Base-by-base conservation (phyloP, 2,888 invertebrate species). In the Napeogenes sylphis region DNA sequence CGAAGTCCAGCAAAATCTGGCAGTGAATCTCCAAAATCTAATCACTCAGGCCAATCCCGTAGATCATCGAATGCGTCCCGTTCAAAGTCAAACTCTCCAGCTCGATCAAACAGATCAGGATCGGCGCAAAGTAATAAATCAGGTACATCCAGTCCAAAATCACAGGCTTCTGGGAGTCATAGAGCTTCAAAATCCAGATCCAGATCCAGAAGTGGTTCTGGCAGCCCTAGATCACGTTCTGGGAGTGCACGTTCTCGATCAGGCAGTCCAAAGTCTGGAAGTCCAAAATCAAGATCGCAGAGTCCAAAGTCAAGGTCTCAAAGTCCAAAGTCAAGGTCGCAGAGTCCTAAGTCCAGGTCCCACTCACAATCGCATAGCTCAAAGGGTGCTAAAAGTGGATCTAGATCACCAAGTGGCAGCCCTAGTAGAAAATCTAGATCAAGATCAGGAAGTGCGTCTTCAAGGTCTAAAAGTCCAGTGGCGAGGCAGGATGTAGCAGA, bases 41-140 rank as follows among this genome's bases (percentile, higher is more conserved):
- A 83, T 55, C 79, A 70, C 3, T 85, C 89, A 0, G 78, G 70
- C 5, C 78, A 73, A 4, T 85, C 90, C 4, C 81, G 79, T 58
- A 84, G 81, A 69, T 87, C 88, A 45, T 84, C 84, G 38, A 81
- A 75, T 76, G 84, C 70, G 42, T 88, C 89, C 13, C 78, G 85
- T 8, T 88, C 89, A 75, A 88, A 87, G 69, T 91, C 91, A 0
- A 88, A 89, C 67, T 89, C 90, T 2, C 90, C 87, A 10, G 86
- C 76, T 8, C 81, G 71, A 35, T 87, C 88, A 0, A 83, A 87
- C 56, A 78, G 84, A 74, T 88, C 91, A 4, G 87, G 85, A 4
- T 90, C 90, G 8, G 83, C 83, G 32, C 84, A 78, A 4, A 91
- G 92, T 62, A 81, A 84, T 63, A 90, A 89, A 71, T 91, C 92